Base-by-base conservation (phyloP, 1,140 invertebrate genomes). In the Listronotus oregonensis region DNA sequence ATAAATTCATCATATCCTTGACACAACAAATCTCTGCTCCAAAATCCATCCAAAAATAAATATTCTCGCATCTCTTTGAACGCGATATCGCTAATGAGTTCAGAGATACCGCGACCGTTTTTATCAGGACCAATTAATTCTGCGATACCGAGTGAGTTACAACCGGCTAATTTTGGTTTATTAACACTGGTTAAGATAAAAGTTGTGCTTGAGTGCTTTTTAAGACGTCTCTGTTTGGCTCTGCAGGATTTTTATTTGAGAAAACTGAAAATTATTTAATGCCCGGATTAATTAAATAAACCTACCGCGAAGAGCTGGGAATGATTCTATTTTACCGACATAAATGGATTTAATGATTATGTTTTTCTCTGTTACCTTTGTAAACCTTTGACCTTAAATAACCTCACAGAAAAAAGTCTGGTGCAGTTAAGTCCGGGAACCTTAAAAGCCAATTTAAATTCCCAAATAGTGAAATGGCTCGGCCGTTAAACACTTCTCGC, bases 81-180 rank as follows among this genome's bases (percentile, higher is more conserved):
- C 40, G 49, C 49, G 62, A 64, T 64, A 64, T 50, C 51, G 43
- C 39, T 64, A 64, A 64, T 64, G 61, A 64, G 52, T 18, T 12
- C 31, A 5, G 21, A 56, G 62, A 64, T 64, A 64, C 46, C 44
- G 31, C 9, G 39, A 14, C 44, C 18, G 54, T 31, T 40, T 49
- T 64, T 64, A 64, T 57, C 62, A 39, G 42, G 52, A 55, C 54
- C 54, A 64, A 64, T 64, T 64, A 64, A 64, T 64, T 64, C 44
- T 43, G 37, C 46, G 62, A 64, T 64, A 64, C 42, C 39, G 21
- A 18, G 31, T 61, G 52, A 61, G 17, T 66, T 60, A 66, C 64
- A 59, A 66, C 58, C 58, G 42, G 39, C 64, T 66, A 66, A 66
- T 66, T 66, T 66, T 61, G 51, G 64, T 66, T 66, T 66, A 66